Conservation (phyloP, 2,797 vertebrate genomes). For the Urophycis tenuis region DNA sequence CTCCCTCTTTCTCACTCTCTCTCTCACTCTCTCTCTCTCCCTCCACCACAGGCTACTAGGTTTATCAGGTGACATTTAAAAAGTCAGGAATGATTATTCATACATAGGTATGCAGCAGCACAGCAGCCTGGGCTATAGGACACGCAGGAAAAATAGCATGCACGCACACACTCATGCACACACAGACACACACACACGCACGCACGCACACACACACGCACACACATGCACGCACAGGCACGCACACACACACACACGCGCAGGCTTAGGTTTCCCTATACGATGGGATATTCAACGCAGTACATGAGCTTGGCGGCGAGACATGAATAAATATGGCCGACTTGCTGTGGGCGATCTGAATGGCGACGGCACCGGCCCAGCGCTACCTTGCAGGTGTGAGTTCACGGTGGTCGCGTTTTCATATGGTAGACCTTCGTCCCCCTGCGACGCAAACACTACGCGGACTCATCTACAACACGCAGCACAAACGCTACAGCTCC, state of each 20-base stretch:
- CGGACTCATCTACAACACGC: too few species aligned
- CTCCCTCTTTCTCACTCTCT: neutral
- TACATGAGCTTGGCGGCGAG: neutral
- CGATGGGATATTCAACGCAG: neutral
- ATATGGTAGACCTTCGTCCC: too few species aligned
- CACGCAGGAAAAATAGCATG: constrained; percentile 14
- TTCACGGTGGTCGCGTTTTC: too few species aligned
- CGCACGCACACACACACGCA: constrained; percentile 13
- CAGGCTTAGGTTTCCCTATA: neutral
- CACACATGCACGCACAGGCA: constrained; percentile 5
- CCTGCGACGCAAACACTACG: too few species aligned
- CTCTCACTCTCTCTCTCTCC: neutral
- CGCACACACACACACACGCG: neutral
- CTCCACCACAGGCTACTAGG: constrained; percentile 48
- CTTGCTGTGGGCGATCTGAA: neutral
- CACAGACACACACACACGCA: neutral
- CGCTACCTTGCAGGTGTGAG: neutral
- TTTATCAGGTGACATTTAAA: constrained; percentile 68
- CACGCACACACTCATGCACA: constrained; percentile 24
- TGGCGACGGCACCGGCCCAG: neutral
- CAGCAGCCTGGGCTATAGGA: constrained; percentile 36
- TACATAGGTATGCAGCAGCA: constrained; percentile 30
- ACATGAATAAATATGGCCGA: neutral
- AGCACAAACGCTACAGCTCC: too few species aligned
- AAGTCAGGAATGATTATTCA: constrained; percentile 61